Evolutionary conservation across 2,113 vertebrate genomes (phyloP), one percentile per base, ranked within the genome.

Genomic region (Stictonetta naevosa): DNA sequence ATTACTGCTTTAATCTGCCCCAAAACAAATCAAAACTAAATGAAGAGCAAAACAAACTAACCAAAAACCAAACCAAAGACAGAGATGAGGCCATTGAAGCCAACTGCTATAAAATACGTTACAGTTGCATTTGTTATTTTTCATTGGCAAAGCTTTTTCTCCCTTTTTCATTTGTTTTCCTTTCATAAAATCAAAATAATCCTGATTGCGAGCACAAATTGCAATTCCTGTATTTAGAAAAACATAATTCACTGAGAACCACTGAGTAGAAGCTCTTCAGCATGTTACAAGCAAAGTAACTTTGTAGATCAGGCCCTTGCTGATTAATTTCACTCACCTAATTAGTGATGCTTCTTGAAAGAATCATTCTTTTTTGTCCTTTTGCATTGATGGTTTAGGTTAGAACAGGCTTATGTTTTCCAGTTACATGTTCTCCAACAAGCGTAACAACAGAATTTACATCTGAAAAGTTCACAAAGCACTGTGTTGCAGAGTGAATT

Each of bases 391-490:
- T 86, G 89, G 72, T 95, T 97, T 94, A 88, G 48, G 72, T 77
- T 91, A 72, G 78, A 96, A 91, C 80, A 94, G 80, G 78, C 93
- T 93, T 92, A 46, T 94, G 86, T 96, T 97, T 97, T 97, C 83
- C 83, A 96, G 91, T 85, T 96, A 86, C 95, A 91, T 95, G 96
- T 96, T 94, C 83, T 94, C 72, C 91, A 97, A 91, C 91, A 97
- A 93, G 75, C 53, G 4, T 88, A 94, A 96, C 96, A 95, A 92
- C 83, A 92, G 83, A 95, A 96, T 97, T 96, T 97, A 93, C 95
- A 97, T 96, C 90, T 96, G 94, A 97, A 97, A 97, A 95, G 95
- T 96, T 96, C 95, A 93, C 75, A 96, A 95, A 96, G 92, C 72
- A 59, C 72, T 71, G 55, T 86, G 60, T 63, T 83, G 80, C 71